These are phyloP conservation scores for Tenthredo amoena DNA, from an alignment of 2,888 invertebrate species.

Conservation along the genomic window DNA sequence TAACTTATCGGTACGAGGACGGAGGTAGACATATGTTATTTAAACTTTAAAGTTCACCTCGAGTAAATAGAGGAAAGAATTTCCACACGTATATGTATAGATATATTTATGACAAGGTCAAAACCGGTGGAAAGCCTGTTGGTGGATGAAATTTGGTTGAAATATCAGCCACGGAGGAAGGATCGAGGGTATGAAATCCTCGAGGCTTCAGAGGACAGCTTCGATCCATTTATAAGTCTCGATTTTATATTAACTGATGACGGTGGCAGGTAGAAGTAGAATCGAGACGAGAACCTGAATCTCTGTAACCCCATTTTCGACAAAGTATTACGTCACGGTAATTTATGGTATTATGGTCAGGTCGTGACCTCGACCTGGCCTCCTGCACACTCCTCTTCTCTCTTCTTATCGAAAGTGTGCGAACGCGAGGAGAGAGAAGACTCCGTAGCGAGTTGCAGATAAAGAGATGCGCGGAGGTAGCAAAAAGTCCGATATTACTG, in stretches of 20 bases:
- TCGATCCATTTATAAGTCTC: neutral
- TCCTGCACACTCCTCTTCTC: neutral
- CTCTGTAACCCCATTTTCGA: neutral
- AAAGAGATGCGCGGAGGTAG: neutral
- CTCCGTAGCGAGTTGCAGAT: neutral
- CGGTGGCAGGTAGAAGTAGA: neutral
- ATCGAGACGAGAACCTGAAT: neutral
- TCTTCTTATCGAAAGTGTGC: neutral
- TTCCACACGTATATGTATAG: neutral
- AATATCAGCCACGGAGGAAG: neutral
- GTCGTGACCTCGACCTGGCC: neutral
- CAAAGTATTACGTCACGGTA: constrained; percentile 5
- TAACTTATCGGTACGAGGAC: neutral
- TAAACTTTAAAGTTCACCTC: neutral
- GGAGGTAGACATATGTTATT: constrained; percentile 12
- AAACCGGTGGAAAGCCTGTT: neutral
- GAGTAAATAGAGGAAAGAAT: neutral
- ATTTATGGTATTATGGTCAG: neutral
- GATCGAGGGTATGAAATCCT: neutral
- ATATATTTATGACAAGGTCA: neutral
- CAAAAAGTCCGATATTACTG: neutral
- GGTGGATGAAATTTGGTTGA: neutral
- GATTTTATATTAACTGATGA: neutral
- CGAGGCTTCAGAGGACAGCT: neutral
- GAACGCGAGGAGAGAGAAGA: neutral